Base-by-base conservation (phyloP, 2,888 invertebrate species). In the Spisula solida region DNA sequence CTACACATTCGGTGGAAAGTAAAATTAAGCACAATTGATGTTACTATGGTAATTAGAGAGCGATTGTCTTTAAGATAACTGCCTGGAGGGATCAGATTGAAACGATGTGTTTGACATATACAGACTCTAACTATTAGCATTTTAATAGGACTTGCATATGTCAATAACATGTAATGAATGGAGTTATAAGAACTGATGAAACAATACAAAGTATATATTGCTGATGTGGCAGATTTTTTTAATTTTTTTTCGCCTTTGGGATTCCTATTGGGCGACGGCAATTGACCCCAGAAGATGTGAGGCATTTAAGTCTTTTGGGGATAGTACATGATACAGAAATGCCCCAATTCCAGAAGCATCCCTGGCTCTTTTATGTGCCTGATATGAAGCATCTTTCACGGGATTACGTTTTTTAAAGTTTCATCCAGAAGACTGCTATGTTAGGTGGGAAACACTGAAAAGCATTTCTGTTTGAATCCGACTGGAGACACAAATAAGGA, bases 91-190 rank as follows among this genome's bases (percentile, higher is more conserved):
- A 84, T 81, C 78, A 34, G 75, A 34, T 70, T 70, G 79, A 88
- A 88, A 84, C 84, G 80, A 88, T 88, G 88, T 66, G 51, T 84
- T 84, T 88, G 88, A 88, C 88, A 81, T 81, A 84, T 80, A 81
- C 79, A 85, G 75, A 81, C 85, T 87, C 81, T 81, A 34, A 29
- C 55, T 82, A 89, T 91, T 91, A 89, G 87, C 91, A 91, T 91
- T 91, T 91, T 91, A 91, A 91, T 91, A 88, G 90, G 85, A 80
- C 86, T 84, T 90, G 90, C 90, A 90, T 88, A 88, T 88, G 88
- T 55, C 81, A 81, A 86, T 78, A 79, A 34, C 55, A 79, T 31
- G 48, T 70, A 47, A 70, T 48, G 70, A 75, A 70, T 83, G 75
- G 31, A 75, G 66, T 75, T 83, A 75, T 51, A 70, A 51, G 48